phyloP scores from a whole-genome alignment of 1,140 invertebrate species.

The Leptopilina boulardi region DNA sequence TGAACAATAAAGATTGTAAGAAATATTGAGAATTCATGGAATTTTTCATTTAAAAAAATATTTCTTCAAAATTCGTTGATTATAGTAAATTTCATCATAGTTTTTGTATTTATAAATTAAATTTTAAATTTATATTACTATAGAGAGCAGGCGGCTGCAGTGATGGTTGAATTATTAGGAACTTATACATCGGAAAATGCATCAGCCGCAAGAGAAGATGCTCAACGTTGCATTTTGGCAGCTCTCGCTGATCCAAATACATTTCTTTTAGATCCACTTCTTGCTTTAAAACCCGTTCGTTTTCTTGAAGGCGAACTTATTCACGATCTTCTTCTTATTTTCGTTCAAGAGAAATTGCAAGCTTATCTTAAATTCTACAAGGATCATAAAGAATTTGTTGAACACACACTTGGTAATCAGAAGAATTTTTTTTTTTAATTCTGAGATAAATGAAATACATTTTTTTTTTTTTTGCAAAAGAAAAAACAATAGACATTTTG shows the following conservation, averaged over 20 bases:
- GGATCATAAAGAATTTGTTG: slow-evolving; percentile 94
- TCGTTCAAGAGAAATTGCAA: slow-evolving; percentile 94
- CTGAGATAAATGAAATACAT: too few species aligned
- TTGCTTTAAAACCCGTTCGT: slow-evolving; percentile 94
- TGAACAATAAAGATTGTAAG: too few species aligned
- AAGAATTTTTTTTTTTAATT: slow-evolving; percentile 24
- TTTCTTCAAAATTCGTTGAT: too few species aligned
- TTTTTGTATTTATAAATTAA: background rate
- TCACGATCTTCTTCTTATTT: slow-evolving; percentile 96
- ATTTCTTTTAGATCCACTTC: slow-evolving; percentile 94
- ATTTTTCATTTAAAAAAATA: too few species aligned
- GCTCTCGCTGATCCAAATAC: slow-evolving; percentile 96
- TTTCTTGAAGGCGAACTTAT: slow-evolving; percentile 97
- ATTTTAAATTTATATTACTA: slow-evolving; percentile 57
- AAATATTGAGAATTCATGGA: too few species aligned
- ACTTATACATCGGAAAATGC: slow-evolving; percentile 98
- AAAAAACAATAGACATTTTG: too few species aligned
- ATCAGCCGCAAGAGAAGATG: slow-evolving; percentile 96
- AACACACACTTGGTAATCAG: slow-evolving; percentile 83
- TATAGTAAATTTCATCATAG: too few species aligned
- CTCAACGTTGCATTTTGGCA: slow-evolving; percentile 96
- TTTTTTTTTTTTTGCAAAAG: too few species aligned
- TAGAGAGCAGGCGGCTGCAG: slow-evolving; percentile 93
- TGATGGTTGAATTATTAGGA: slow-evolving; percentile 96
- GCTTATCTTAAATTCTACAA: slow-evolving; percentile 95